A percentile compares a stretch with the other conserved stretches of the same genome.
Evolutionary conservation across 2,797 vertebrate species (phyloP).

Genomic region (Xiphophorus birchmanni): DNA sequence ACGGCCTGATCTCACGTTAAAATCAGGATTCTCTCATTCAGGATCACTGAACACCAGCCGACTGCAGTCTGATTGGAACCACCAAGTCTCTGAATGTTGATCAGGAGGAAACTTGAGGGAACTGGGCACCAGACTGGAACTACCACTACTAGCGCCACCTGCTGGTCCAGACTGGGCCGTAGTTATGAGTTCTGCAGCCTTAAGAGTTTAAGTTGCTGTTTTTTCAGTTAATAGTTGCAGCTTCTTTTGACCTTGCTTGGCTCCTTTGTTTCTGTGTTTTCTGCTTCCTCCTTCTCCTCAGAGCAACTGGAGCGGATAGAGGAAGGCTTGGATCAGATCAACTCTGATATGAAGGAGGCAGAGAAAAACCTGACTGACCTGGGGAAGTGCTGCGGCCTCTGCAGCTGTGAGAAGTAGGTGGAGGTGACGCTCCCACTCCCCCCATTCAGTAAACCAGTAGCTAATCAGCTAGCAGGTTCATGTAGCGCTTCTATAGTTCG

Average conservation of each 20-base stretch:
- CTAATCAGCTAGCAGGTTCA: too few species aligned
- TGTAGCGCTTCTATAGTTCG: constrained; percentile 14
- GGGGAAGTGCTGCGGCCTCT: constrained; percentile 94
- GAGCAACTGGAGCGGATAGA: constrained; percentile 91
- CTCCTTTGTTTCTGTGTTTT: constrained; percentile 8
- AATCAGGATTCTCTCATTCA: not conserved
- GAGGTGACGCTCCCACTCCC: not conserved
- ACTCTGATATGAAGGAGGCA: constrained; percentile 94
- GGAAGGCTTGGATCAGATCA: constrained; percentile 96
- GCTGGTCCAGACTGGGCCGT: not conserved
- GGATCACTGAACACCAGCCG: not conserved
- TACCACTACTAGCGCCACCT: not conserved
- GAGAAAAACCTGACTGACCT: constrained; percentile 96
- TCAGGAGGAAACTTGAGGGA: not conserved
- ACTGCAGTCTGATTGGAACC: not conserved
- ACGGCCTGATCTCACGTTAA: not conserved
- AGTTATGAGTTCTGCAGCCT: not conserved
- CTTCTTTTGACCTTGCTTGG: constrained; percentile 20
- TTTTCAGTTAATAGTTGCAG: constrained; percentile 17
- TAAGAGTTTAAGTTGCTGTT: constrained; percentile 3
- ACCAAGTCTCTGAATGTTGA: not conserved
- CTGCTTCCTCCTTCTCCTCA: constrained; percentile 44
- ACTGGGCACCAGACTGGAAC: constrained; percentile 18
- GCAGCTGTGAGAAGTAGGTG: constrained; percentile 91
- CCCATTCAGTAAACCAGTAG: too few species aligned